These are phyloP conservation scores for Agapostemon virescens DNA, from an alignment of 2,888 invertebrate species.

Conservation along the genomic window DNA sequence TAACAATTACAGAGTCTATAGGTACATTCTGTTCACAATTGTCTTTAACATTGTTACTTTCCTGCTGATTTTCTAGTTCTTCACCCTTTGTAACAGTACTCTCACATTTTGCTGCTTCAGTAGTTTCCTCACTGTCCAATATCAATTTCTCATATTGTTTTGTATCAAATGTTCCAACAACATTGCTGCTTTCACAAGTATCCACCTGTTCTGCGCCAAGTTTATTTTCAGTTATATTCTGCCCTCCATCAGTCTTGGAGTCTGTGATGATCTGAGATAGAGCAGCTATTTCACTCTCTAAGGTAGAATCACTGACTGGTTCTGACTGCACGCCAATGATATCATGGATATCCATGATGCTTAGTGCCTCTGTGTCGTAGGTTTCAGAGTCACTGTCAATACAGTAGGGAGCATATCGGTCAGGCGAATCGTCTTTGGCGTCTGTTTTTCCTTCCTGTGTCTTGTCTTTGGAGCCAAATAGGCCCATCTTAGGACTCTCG, in stretches of 20 bases:
- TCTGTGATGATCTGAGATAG: slow-evolving; percentile 76
- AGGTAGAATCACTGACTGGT: slow-evolving; percentile 72
- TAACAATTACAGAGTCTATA: neutral
- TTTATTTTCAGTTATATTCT: slow-evolving; percentile 18
- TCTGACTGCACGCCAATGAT: slow-evolving; percentile 73
- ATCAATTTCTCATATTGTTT: neutral
- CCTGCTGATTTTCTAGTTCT: neutral
- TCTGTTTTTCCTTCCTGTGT: slow-evolving; percentile 61
- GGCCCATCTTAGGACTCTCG: slow-evolving; percentile 74
- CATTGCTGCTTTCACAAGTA: neutral
- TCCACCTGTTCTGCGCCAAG: neutral
- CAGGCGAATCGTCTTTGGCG: slow-evolving; percentile 63
- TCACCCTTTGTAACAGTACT: neutral
- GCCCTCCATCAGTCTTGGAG: slow-evolving; percentile 64
- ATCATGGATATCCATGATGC: slow-evolving; percentile 76
- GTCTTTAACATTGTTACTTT: neutral
- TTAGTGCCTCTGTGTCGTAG: slow-evolving; percentile 72
- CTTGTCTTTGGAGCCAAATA: slow-evolving; percentile 74
- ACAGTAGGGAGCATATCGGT: slow-evolving; percentile 68
- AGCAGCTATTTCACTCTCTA: slow-evolving; percentile 77
- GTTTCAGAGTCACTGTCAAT: slow-evolving; percentile 73
- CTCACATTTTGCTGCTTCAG: neutral
- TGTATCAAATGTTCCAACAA: neutral
- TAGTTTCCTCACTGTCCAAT: neutral
- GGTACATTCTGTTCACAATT: slow-evolving; percentile 8